Evolutionary conservation across 1,140 invertebrate genomes (phyloP), one percentile per base, ranked within the genome.

Genomic region (Brachionus calyciflorus): DNA sequence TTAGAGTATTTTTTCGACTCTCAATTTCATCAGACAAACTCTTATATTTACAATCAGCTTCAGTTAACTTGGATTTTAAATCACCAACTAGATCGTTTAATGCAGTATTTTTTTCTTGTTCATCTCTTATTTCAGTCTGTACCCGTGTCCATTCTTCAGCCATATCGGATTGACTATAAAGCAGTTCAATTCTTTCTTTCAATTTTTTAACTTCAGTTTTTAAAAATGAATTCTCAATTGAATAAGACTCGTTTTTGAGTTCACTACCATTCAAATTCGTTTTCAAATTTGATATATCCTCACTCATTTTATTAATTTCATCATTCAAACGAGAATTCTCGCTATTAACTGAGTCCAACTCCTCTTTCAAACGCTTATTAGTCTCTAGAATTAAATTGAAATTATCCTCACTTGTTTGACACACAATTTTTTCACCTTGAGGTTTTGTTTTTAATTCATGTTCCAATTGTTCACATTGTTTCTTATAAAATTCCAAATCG

Each of bases 131-230:
- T 51, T 73, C 69, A 9, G 30, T 10, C 26, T 73, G 28, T 21
- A 73, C 24, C 19, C 51, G 28, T 21, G 19, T 19, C 69, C 69
- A 73, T 51, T 73, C 69, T 2, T 73, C 30, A 24, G 44, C 69
- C 51, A 55, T 51, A 14, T 73, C 69, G 3, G 69, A 73, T 33
- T 55, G 28, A 30, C 69, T 14, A 21, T 40, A 51, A 21, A 73
- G 51, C 26, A n/a, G 10, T 21, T 73, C 69, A 40, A 55, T 53
- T 73, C 46, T 73, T 51, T 73, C 69, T 33, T 73, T 73, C 44
- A 37, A 51, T 73, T 73, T 73, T 51, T 73, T 73, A n/a, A 73
- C 51, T 17, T 73, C 69, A 30, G 30, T 73, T 19, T 30, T 73
- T 12, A 73, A 46, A 12, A 37, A 73, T 7, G 28, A 24, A 24